phyloP scores from a whole-genome alignment of 2,797 vertebrate species.

The Cuculus canorus region DNA sequence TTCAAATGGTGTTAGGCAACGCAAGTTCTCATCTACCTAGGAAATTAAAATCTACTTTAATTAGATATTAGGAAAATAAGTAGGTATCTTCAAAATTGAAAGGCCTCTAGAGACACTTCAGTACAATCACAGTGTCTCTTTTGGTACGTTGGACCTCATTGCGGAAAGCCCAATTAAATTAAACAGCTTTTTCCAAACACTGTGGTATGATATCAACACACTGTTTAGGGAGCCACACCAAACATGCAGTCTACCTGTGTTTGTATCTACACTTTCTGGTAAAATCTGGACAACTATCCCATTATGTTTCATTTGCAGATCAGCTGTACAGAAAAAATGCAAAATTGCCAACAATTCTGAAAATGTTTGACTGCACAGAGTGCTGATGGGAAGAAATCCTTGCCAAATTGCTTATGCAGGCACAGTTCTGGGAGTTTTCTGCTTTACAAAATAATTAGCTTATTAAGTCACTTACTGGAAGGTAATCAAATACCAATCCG shows the following conservation, averaged over 20 bases:
- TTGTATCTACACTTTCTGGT: neutral
- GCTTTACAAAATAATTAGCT: slow-evolving; percentile 48
- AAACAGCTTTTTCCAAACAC: neutral
- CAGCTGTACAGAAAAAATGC: slow-evolving; percentile 3
- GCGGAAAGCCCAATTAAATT: neutral
- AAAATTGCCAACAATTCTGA: slow-evolving; percentile 23
- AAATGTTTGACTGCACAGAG: slow-evolving; percentile 7
- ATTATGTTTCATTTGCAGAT: neutral
- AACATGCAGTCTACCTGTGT: neutral
- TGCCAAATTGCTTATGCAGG: slow-evolving; percentile 34
- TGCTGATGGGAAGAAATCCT: slow-evolving; percentile 19
- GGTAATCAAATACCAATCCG: neutral
- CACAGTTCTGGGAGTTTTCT: slow-evolving; percentile 28
- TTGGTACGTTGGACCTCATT: neutral
- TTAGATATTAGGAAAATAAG: neutral
- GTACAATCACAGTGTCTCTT: neutral
- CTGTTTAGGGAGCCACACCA: neutral
- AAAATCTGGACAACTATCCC: neutral
- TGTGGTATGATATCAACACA: neutral
- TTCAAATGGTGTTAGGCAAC: neutral
- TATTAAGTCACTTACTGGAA: slow-evolving; percentile 42
- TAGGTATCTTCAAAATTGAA: neutral
- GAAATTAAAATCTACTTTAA: neutral
- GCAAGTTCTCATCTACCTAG: neutral
- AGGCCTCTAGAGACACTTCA: neutral